phyloP scores from a whole-genome alignment of 1,140 invertebrate species.

The Drosophila navojoa region DNA sequence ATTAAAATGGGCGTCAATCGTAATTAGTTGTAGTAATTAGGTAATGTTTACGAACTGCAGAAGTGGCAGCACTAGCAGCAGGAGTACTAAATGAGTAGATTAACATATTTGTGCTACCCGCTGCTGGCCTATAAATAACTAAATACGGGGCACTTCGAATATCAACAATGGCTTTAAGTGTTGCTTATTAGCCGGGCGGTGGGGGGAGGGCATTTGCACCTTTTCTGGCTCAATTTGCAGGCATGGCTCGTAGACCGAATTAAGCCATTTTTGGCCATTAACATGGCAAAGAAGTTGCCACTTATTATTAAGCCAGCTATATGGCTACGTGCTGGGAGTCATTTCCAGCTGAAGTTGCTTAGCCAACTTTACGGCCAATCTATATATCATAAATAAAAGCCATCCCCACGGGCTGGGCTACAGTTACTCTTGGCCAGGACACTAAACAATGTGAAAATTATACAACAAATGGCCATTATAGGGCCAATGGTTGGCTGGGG shows the following conservation, averaged over 20 bases:
- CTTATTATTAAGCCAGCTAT: slow-evolving; percentile 32
- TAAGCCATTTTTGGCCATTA: slow-evolving; percentile 46
- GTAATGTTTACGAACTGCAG: not conserved
- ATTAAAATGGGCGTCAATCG: not conserved
- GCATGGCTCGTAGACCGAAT: slow-evolving; percentile 21
- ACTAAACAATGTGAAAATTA: slow-evolving; percentile 80
- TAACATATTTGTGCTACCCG: slow-evolving; percentile 7
- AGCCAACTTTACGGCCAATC: slow-evolving; percentile 36
- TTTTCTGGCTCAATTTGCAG: slow-evolving; percentile 12
- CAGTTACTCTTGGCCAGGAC: slow-evolving; percentile 56
- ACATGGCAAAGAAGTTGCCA: slow-evolving; percentile 31
- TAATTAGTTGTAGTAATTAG: slow-evolving; percentile 32
- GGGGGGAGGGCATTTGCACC: slow-evolving; percentile 1
- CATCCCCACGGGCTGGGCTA: slow-evolving; percentile 13
- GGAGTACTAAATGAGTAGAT: slow-evolving; percentile 12
- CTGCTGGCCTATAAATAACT: slow-evolving; percentile 8
- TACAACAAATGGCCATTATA: slow-evolving; percentile 77
- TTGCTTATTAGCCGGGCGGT: not conserved
- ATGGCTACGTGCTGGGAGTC: slow-evolving; percentile 8
- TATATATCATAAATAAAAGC: slow-evolving; percentile 75
- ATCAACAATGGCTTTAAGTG: slow-evolving; percentile 28
- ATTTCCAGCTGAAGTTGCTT: not conserved
- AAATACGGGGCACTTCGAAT: not conserved
- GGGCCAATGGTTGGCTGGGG: slow-evolving; percentile 33
- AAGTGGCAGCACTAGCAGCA: not conserved